Evolutionary conservation across 2,113 vertebrate genomes (phyloP).

Genomic region (Mixornis gularis): DNA sequence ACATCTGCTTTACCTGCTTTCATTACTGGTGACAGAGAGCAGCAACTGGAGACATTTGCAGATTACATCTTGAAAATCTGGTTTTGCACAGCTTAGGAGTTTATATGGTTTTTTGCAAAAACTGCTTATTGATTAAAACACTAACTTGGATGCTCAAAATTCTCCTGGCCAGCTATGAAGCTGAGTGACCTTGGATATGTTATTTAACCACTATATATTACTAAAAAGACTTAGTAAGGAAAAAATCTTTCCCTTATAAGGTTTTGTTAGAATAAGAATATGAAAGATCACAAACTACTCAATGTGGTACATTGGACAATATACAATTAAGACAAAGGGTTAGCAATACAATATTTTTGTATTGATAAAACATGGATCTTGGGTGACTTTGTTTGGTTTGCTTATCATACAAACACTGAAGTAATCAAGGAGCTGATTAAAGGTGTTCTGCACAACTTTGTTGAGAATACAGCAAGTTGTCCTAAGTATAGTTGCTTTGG

Average conservation of each 20-base stretch:
- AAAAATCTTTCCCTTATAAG: not conserved
- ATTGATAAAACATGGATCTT: not conserved
- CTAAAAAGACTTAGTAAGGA: not conserved
- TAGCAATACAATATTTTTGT: not conserved
- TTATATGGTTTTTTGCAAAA: not conserved
- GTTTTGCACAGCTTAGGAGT: not conserved
- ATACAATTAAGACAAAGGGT: not conserved
- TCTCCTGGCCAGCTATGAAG: not conserved
- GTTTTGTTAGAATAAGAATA: not conserved
- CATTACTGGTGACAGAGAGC: not conserved
- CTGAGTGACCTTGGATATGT: not conserved
- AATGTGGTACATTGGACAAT: not conserved
- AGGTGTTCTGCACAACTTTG: not conserved
- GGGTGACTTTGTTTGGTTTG: not conserved
- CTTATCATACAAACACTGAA: not conserved
- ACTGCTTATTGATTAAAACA: not conserved
- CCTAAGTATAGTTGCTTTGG: not conserved
- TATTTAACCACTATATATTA: not conserved
- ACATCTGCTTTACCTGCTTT: not conserved
- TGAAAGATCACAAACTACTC: not conserved
- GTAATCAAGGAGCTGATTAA: not conserved
- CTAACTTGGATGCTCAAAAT: not conserved
- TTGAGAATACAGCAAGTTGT: not conserved
- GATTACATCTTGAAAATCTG: not conserved
- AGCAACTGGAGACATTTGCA: not conserved